Base-by-base conservation (phyloP, 2,888 invertebrate species). In the Campoletis raptor region DNA sequence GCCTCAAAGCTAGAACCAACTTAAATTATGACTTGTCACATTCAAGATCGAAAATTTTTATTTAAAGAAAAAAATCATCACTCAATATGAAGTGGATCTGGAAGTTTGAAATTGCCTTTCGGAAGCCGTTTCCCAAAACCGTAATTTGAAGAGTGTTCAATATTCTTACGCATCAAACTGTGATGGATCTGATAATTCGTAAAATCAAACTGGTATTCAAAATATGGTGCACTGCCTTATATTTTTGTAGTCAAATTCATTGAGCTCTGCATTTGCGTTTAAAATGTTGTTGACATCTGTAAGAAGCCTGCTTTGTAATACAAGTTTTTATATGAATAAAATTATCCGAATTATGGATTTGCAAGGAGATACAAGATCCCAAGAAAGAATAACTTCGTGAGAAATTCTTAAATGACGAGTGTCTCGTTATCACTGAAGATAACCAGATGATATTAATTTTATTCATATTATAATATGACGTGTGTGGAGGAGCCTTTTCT, bases 381-480 rank as follows among this genome's bases (percentile, higher is more conserved):
- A 24, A 30, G 18, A n/a, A 80, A 57, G 70, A 70, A 61, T 52
- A 36, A 72, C 3, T 77, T 30, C 30, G 24, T 48, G 37, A 52
- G 40, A 40, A 64, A 80, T 72, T 72, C 72, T 64, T 72, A 42
- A 15, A 24, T 18, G 24, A 40, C 48, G 40, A 64, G 64, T 37
- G 48, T 48, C 48, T 81, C 66, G 81, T 81, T 81, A 74, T 73
- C n/a, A 7, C 74, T 12, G 21, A 12, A 21, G 37, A 37, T 21
- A 40, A 40, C 30, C 66, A 42, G 66, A 42, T 61, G 81, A 67
- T 74, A 67, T 73, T 81, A 81, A 81, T 81, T 73, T 74, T 64
- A 74, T 81, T 74, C 73, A 37, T 24, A 57, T 57, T 72, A 72
- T 72, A 57, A 10, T 40, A 12, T 21, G 37, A 42, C 40, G 57